Conservation (phyloP, 2,113 vertebrate species). For the Ameiurus melas region DNA sequence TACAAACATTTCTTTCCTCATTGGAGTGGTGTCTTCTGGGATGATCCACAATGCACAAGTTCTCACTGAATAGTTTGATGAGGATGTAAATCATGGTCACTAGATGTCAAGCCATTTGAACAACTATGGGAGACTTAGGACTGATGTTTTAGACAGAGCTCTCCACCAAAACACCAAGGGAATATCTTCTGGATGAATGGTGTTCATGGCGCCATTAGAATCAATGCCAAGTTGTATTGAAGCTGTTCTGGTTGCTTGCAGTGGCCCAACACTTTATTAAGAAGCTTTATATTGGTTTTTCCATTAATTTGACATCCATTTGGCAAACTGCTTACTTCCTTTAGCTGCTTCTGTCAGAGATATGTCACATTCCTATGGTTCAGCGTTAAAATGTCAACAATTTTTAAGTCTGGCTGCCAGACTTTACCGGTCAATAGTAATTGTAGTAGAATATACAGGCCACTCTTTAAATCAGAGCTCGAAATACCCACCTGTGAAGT, state of each 20-base stretch:
- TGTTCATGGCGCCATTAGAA: not conserved
- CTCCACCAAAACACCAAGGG: not conserved
- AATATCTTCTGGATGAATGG: not conserved
- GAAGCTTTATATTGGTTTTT: too few relatives aligned
- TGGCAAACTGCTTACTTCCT: not conserved
- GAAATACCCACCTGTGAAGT: not conserved
- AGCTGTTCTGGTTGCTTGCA: not conserved
- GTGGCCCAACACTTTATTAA: too few relatives aligned
- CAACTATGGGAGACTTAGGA: not conserved
- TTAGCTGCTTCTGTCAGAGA: not conserved
- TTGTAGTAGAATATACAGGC: not conserved
- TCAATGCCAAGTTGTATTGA: not conserved
- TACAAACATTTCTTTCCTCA: not conserved
- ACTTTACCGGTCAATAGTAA: not conserved
- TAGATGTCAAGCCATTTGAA: not conserved
- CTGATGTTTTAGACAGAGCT: not conserved
- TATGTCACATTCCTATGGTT: not conserved
- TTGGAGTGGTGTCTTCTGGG: not conserved
- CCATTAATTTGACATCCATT: too few relatives aligned
- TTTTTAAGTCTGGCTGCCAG: not conserved
- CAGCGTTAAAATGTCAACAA: not conserved
- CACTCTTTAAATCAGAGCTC: not conserved
- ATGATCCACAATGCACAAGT: not conserved
- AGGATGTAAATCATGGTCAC: not conserved
- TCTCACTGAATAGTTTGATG: not conserved